Evolutionary conservation across 1,140 invertebrate species (phyloP).

Genomic region (Metaphire vulgaris): DNA sequence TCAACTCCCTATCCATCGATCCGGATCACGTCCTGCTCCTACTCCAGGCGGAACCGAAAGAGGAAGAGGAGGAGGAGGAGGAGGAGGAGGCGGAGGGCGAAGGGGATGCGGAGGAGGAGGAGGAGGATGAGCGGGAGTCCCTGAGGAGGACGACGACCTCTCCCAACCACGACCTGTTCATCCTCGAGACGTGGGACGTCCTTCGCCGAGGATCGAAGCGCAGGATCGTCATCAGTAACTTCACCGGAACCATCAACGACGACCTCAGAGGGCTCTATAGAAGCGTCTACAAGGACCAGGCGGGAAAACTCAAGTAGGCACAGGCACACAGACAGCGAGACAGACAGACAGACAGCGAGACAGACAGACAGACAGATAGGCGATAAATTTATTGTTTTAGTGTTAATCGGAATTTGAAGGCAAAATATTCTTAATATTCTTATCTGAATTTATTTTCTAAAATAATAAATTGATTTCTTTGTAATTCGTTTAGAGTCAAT

Average conservation of each 20-base stretch:
- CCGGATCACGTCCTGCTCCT: slow-evolving; percentile 7
- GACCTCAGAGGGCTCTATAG: slow-evolving; percentile 37
- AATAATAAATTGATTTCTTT: too few species aligned
- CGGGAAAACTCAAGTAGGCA: slow-evolving; percentile 35
- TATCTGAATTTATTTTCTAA: too few species aligned
- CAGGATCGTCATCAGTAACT: slow-evolving; percentile 33
- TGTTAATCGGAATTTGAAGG: too few species aligned
- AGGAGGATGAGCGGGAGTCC: neutral
- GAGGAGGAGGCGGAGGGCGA: slow-evolving; percentile 1
- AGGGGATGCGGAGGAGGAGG: neutral
- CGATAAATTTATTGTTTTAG: too few species aligned
- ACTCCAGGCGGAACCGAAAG: slow-evolving; percentile 8
- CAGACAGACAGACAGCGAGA: too few species aligned
- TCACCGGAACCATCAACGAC: slow-evolving; percentile 31
- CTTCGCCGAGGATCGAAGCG: slow-evolving; percentile 30
- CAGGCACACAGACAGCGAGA: too few species aligned
- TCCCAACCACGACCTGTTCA: slow-evolving; percentile 33
- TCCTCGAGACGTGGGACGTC: slow-evolving; percentile 30
- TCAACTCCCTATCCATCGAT: slow-evolving; percentile 15
- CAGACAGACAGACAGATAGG: too few species aligned
- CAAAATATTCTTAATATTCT: too few species aligned
- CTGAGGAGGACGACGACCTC: slow-evolving; percentile 30
- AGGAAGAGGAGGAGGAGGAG: neutral
- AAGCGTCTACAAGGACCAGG: slow-evolving; percentile 35
- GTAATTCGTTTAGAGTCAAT: too few species aligned